phyloP scores from a whole-genome alignment of 2,113 vertebrate genomes.

The Saccopteryx bilineata region DNA sequence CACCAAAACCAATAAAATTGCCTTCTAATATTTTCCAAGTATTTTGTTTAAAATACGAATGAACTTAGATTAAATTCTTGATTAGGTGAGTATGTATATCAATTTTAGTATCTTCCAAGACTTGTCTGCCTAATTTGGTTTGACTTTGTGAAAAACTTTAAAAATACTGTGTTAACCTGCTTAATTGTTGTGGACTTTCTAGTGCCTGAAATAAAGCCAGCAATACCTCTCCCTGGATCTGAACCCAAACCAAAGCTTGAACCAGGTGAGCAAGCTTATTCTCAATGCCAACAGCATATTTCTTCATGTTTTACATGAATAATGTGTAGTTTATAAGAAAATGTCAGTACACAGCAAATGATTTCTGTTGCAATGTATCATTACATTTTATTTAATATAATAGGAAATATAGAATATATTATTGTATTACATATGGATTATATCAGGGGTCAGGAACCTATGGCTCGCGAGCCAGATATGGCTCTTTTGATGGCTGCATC shows the following conservation, averaged over 20 bases:
- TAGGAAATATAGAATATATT: not conserved
- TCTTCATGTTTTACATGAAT: constrained; percentile 17
- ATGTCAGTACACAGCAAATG: not conserved
- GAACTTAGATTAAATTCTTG: not conserved
- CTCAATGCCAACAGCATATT: not conserved
- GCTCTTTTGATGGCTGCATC: too few species aligned
- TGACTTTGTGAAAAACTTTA: constrained; percentile 48
- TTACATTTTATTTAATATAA: not conserved
- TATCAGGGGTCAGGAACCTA: not conserved
- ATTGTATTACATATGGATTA: not conserved
- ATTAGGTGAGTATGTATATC: constrained; percentile 11
- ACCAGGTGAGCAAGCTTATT: constrained; percentile 86
- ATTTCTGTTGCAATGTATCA: not conserved
- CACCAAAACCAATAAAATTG: not conserved
- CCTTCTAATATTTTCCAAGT: constrained; percentile 45
- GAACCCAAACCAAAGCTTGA: constrained; percentile 87
- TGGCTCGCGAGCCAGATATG: too few species aligned
- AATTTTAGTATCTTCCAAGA: not conserved
- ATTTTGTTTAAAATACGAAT: constrained; percentile 48
- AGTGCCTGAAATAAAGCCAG: constrained; percentile 89
- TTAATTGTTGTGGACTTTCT: constrained; percentile 84
- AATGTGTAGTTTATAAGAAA: not conserved
- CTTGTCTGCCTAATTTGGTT: constrained; percentile 7
- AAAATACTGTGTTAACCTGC: constrained; percentile 77
- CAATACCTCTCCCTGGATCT: constrained; percentile 84